phyloP scores from a whole-genome alignment of 2,888 invertebrate genomes.

The Oligia strigilis region DNA sequence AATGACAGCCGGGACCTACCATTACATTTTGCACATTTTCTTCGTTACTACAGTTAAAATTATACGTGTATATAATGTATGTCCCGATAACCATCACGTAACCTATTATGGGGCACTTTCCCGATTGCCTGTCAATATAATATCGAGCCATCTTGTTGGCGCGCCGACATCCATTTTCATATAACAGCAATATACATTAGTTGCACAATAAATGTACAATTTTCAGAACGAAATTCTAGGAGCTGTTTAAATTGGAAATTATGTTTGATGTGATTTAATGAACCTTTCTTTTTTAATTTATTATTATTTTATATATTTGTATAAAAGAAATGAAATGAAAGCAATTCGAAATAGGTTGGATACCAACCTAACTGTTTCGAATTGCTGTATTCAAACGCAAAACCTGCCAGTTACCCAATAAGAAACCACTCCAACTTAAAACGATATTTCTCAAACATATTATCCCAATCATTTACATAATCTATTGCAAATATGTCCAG shows the following conservation, averaged over 20 bases:
- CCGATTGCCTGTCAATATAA: conserved; percentile 53
- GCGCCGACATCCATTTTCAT: conserved; percentile 35
- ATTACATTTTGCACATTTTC: background rate
- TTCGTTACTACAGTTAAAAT: background rate
- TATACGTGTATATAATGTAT: conserved; percentile 3
- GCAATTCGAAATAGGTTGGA: too few species aligned
- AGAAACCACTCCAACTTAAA: conserved; percentile 7
- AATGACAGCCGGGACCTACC: background rate
- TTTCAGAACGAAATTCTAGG: background rate
- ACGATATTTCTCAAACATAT: conserved; percentile 52
- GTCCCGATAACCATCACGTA: conserved; percentile 26
- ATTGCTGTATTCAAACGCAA: background rate
- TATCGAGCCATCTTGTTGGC: conserved; percentile 42
- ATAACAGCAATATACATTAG: background rate
- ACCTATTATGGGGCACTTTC: conserved; percentile 41
- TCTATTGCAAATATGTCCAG: conserved; percentile 68
- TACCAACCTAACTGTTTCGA: background rate
- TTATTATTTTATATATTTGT: too few species aligned
- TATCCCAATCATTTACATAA: conserved; percentile 68
- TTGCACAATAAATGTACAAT: background rate
- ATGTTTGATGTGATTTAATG: background rate
- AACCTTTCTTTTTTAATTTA: background rate
- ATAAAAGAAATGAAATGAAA: too few species aligned
- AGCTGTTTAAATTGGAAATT: background rate
- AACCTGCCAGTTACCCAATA: background rate